phyloP scores from a whole-genome alignment of 2,113 vertebrate genomes.

The Oreochromis spilurus region DNA sequence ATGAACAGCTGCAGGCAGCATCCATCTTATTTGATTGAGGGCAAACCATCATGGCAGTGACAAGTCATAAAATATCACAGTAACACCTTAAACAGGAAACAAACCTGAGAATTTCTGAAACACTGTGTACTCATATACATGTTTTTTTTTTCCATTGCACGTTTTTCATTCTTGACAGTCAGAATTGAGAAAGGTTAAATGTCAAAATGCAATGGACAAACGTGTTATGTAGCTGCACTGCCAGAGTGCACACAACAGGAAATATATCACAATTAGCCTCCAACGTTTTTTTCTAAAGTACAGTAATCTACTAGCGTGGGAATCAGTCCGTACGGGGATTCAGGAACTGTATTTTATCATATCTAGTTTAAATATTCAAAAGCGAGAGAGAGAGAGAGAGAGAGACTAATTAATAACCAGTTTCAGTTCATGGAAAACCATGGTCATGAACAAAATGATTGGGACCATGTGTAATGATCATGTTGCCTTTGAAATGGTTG shows the following conservation, averaged over 20 bases:
- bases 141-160: background rate
- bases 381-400: background rate
- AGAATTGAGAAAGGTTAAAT: background rate
- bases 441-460: background rate
- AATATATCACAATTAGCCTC: background rate
- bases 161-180: background rate
- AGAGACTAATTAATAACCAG: background rate
- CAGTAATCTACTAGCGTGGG: background rate
- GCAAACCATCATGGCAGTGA: background rate
- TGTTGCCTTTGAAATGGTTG: background rate
- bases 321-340: background rate
- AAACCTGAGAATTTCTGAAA: background rate
- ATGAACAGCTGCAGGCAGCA: constrained; percentile 9
- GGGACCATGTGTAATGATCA: background rate
- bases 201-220: background rate
- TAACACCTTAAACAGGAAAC: background rate
- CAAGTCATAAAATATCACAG: background rate
- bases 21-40: constrained; percentile 23
- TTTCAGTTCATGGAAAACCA: background rate
- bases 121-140: background rate
- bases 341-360: background rate
- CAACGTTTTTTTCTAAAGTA: background rate
- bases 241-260: background rate
- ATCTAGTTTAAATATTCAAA: background rate
- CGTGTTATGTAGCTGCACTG: background rate